phyloP scores from a whole-genome alignment of 2,113 vertebrate species.

The Lagopus leucura region DNA sequence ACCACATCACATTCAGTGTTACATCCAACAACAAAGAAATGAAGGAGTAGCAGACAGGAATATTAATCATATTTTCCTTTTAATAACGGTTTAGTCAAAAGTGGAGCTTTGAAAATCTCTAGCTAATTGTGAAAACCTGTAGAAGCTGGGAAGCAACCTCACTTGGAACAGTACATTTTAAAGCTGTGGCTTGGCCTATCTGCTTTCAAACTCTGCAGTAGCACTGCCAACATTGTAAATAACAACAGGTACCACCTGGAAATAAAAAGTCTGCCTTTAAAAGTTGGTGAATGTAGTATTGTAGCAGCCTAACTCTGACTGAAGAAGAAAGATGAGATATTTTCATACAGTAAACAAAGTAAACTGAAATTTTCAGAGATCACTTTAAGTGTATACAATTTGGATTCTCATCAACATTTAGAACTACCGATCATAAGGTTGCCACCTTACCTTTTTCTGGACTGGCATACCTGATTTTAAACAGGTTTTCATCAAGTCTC shows the following conservation, averaged over 20 bases:
- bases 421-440: constrained; percentile 81
- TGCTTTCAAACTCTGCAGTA: constrained; percentile 52
- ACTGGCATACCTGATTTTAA: constrained; percentile 57
- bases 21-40: constrained; percentile 45
- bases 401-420: constrained; percentile 72
- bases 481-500: constrained; percentile 51
- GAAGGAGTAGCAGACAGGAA: constrained; percentile 69
- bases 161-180: constrained; percentile 23
- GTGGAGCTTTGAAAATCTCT: constrained; percentile 77
- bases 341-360: constrained; percentile 74
- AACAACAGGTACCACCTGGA: constrained; percentile 32
- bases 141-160: constrained; percentile 56
- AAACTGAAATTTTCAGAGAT: constrained; percentile 76
- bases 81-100: constrained; percentile 80
- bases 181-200: constrained; percentile 50
- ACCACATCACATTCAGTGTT: constrained; percentile 3
- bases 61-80: constrained; percentile 74
- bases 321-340: constrained; percentile 53
- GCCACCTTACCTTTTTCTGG: constrained; percentile 76
- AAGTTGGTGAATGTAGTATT: constrained; percentile 15
- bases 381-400: constrained; percentile 65
- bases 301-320: constrained; percentile 65
- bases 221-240: neutral
- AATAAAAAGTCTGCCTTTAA: constrained; percentile 50
- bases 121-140: constrained; percentile 72